A percentile compares a stretch with the other conserved stretches of the same genome.
Evolutionary conservation across 2,797 vertebrate species (phyloP).

Genomic region (Micrastur ruficollis): DNA sequence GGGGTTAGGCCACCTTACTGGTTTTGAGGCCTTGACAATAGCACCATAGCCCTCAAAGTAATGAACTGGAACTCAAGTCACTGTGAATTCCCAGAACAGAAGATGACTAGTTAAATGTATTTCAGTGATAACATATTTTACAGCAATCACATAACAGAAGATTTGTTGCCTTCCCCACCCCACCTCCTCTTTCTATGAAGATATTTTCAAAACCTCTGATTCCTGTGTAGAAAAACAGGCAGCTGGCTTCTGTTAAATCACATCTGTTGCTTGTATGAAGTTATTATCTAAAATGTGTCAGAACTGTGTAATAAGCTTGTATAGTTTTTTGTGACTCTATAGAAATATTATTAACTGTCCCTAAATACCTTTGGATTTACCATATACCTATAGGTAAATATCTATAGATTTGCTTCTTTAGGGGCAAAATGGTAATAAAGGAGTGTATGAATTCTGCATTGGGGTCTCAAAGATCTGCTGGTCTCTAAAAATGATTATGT

Average conservation of each 20-base stretch:
- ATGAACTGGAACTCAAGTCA: constrained; percentile 77
- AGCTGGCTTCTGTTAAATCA: constrained; percentile 23
- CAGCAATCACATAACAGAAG: constrained; percentile 31
- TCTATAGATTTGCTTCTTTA: background rate
- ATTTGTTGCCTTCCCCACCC: background rate
- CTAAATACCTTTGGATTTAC: too few species aligned
- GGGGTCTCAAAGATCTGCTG: background rate
- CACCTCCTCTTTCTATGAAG: background rate
- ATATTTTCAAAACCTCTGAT: background rate
- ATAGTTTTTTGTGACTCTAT: background rate
- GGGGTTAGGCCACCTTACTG: constrained; percentile 67
- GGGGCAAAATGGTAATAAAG: background rate
- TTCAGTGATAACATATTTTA: constrained; percentile 62
- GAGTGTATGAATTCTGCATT: background rate
- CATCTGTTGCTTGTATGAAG: background rate
- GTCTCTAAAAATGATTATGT: background rate
- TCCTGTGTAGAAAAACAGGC: background rate
- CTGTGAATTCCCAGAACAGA: constrained; percentile 66
- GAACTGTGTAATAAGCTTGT: background rate
- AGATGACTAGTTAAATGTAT: constrained; percentile 71
- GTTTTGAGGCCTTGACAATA: constrained; percentile 70
- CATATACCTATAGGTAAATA: background rate
- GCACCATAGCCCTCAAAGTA: constrained; percentile 65
- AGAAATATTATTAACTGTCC: background rate
- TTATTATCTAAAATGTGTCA: constrained; percentile 14